These are phyloP conservation scores for Sturnus vulgaris DNA, from an alignment of 2,113 vertebrate genomes.

Conservation along the genomic window DNA sequence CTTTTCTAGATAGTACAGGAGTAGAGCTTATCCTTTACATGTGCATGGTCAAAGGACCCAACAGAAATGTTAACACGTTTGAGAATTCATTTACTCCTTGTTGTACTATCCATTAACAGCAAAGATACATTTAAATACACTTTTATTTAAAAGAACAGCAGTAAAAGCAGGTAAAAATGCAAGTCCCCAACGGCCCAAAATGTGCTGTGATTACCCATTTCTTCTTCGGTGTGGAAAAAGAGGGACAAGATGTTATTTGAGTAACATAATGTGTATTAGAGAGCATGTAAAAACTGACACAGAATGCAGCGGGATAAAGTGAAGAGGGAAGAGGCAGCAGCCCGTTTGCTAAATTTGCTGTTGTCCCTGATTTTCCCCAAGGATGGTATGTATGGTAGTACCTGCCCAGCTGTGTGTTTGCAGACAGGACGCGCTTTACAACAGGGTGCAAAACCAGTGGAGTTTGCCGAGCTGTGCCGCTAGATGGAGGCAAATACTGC, in stretches of 20 bases:
- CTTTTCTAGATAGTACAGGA: background rate
- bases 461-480: background rate
- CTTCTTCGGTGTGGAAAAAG: background rate
- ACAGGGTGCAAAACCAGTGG: background rate
- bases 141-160: background rate
- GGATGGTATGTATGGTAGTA: accelerated
- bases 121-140: background rate
- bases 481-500: slow-evolving; percentile 29
- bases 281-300: background rate
- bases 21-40: background rate
- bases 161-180: background rate
- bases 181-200: background rate
- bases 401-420: background rate
- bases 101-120: background rate
- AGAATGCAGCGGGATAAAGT: background rate
- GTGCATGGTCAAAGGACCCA: background rate
- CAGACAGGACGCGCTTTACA: accelerated
- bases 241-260: background rate
- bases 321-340: background rate
- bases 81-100: background rate
- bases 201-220: background rate
- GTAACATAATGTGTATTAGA: background rate
- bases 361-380: background rate
- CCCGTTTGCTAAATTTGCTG: background rate
- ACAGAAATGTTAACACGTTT: background rate